Conservation (phyloP, 2,797 vertebrate genomes). For the Emys orbicularis region DNA sequence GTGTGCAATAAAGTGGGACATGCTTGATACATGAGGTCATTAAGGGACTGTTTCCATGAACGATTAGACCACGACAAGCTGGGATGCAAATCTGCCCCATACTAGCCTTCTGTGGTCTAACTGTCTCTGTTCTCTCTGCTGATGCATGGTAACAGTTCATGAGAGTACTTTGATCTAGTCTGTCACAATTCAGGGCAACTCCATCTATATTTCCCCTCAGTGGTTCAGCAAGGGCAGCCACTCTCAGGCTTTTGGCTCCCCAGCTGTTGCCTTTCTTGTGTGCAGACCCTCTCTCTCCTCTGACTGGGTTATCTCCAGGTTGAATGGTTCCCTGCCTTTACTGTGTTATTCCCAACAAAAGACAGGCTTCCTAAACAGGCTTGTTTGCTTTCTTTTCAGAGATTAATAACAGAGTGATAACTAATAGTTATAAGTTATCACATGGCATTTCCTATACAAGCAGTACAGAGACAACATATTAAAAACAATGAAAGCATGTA, state of each 20-base stretch:
- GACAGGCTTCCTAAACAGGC: neutral
- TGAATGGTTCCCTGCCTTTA: neutral
- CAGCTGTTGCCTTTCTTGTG: neutral
- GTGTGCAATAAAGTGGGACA: neutral
- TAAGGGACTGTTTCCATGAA: neutral
- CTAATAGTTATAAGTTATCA: neutral
- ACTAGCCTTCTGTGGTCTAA: too few relatives aligned
- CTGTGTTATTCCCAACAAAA: neutral
- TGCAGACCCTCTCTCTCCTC: neutral
- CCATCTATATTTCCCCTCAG: neutral
- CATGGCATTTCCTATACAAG: neutral
- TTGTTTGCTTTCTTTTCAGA: neutral
- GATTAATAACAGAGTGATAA: neutral
- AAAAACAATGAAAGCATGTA: neutral
- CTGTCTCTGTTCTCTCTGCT: neutral
- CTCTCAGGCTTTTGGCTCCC: neutral
- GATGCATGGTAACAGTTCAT: neutral
- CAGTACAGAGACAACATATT: neutral
- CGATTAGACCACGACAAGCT: too few relatives aligned
- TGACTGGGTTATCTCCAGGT: neutral
- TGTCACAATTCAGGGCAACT: neutral
- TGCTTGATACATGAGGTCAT: slow-evolving; percentile 19
- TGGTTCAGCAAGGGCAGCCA: too few relatives aligned
- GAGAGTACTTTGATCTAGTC: neutral
- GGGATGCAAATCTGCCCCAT: too few relatives aligned